Conservation (phyloP, 92 coral and sea anemone species). For the Zoanthus solanderi region DNA sequence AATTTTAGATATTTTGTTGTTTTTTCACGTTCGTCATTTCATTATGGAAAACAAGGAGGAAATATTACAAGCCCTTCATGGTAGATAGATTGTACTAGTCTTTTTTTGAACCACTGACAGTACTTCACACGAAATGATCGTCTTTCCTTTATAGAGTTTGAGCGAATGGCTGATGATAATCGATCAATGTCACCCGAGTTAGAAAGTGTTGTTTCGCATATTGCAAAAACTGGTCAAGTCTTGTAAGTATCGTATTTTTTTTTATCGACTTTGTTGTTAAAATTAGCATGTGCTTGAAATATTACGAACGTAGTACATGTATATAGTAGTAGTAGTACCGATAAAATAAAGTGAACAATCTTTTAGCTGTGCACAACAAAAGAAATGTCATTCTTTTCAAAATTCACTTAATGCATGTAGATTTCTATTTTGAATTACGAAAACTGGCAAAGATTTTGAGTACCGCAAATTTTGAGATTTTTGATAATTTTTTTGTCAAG, state of each 20-base stretch:
- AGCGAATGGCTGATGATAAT: conserved; percentile 91
- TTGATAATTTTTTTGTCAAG: neutral
- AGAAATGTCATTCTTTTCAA: neutral
- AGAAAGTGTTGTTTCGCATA: conserved; percentile 85
- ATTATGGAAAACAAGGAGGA: conserved; percentile 96
- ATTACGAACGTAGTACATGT: neutral
- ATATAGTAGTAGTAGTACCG: neutral
- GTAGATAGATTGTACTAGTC: conserved; percentile 56
- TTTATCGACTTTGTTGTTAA: neutral
- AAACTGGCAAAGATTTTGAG: neutral
- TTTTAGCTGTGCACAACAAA: neutral
- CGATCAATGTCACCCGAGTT: conserved; percentile 91
- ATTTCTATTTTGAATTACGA: neutral
- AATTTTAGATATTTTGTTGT: conserved; percentile 38
- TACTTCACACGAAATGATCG: conserved; percentile 34
- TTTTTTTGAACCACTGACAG: conserved; percentile 20
- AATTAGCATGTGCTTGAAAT: neutral
- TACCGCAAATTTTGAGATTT: neutral
- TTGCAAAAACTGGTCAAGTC: conserved; percentile 97
- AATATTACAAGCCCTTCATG: conserved; percentile 93
- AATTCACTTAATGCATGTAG: neutral
- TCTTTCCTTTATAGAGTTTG: conserved; percentile 83
- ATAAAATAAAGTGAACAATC: neutral
- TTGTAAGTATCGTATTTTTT: conserved; percentile 66
- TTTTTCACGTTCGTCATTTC: conserved; percentile 41